Evolutionary conservation across 2,113 vertebrate species (phyloP), one percentile per base, ranked within the genome.

Genomic region (Paracanthobrama guichenoti): DNA sequence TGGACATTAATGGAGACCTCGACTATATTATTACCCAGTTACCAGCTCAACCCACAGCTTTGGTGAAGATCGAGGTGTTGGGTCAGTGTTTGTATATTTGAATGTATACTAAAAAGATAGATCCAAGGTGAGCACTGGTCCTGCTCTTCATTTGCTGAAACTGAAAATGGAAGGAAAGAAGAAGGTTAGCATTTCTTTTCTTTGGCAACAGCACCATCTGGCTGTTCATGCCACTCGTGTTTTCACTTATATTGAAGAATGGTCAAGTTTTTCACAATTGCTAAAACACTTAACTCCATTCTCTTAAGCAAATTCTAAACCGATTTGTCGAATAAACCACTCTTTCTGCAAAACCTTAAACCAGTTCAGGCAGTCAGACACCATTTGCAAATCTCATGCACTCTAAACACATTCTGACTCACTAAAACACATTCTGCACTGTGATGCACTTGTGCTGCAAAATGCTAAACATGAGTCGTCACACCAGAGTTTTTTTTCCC

Each of bases 191-290:
- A 31, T 7, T 44, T 26, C 1, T 71, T 76, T 86, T n/a, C 22
- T 82, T 62, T 39, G 66, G 57, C 55, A 69, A 87, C 35, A 86
- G 64, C 75, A 53, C 88, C 86, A 73, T 62, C 88, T 87, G 82
- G 57, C 53, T 2, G 66, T 78, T 28, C 16, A 48, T 11, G 73
- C 39, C 60, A 42, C 8, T 79, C 59, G 2, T 73, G 62, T 53
- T 22, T 62, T 79, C 26, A 74, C 31, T 69, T 69, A 69, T 9
- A 55, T 55, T 55, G 18, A 55, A 55, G 18, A 22, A 20, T 53
- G 16, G 50, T 2, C 16, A 55, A 50, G 48, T 16, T 50, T 50
- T 50, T 16, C 48, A 50, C 48, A 50, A 50, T 16, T 16, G 14
- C 14, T 50, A 6, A 50, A 16, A 50, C 48, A 50, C 48, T 50